A percentile compares a stretch with the other conserved stretches of the same genome.
phyloP scores from a whole-genome alignment of 2,113 vertebrate genomes.

The Rousettus leschenaultii region DNA sequence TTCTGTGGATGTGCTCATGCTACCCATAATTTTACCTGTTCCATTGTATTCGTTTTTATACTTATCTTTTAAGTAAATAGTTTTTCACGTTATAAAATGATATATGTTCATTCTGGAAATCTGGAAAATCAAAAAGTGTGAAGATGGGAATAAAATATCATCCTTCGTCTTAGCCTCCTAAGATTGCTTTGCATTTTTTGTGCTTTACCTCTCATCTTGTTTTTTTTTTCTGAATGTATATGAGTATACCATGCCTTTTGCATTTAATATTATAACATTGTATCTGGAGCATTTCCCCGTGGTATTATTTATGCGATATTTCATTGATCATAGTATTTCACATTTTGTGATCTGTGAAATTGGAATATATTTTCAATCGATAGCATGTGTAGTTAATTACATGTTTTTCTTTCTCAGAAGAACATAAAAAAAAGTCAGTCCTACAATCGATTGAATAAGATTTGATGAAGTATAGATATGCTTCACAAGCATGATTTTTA shows the following conservation, averaged over 20 bases:
- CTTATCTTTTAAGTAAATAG: not conserved
- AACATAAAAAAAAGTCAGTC: not conserved
- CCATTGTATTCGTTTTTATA: not conserved
- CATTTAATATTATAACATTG: not conserved
- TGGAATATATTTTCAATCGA: not conserved
- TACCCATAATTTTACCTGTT: not conserved
- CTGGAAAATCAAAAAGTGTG: not conserved
- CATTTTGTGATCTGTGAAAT: not conserved
- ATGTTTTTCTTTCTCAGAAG: not conserved
- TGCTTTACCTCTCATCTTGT: not conserved
- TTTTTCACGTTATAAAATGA: not conserved
- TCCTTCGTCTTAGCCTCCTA: not conserved
- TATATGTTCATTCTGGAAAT: not conserved
- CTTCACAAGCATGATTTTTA: not conserved
- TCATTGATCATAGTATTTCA: not conserved
- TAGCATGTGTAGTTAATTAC: not conserved
- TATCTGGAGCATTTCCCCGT: not conserved
- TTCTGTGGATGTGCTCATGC: rapidly evolving
- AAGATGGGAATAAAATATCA: not conserved
- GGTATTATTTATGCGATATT: not conserved
- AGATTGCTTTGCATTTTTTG: not conserved
- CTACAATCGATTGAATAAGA: not conserved
- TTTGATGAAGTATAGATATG: not conserved
- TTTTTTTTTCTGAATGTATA: not conserved
- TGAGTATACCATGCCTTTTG: not conserved